A percentile compares a stretch with the other conserved stretches of the same genome.
Evolutionary conservation across 2,113 vertebrate genomes (phyloP).

Genomic region (Rhadina sibilatrix): DNA sequence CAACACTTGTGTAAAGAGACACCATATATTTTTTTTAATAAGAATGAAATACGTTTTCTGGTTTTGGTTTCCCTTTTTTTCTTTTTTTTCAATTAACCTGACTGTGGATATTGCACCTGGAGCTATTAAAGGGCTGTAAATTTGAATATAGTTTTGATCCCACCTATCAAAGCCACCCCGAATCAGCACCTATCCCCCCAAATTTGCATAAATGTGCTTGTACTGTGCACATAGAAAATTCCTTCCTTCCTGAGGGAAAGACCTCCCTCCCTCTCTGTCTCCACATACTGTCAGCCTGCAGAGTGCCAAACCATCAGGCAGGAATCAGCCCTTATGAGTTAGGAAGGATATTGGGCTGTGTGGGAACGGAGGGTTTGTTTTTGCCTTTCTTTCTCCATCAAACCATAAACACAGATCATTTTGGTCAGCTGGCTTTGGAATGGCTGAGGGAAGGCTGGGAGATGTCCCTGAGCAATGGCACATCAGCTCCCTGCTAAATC

Average conservation of each 20-base stretch:
- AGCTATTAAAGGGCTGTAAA: background rate
- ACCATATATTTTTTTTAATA: background rate
- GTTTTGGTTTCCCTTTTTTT: no score
- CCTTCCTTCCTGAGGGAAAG: background rate
- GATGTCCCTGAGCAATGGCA: background rate
- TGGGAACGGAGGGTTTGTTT: background rate
- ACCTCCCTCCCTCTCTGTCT: background rate
- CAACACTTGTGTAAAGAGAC: background rate
- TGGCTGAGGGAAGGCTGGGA: background rate
- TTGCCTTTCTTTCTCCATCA: background rate
- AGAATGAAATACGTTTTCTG: background rate
- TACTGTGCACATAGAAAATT: background rate
- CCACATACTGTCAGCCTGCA: background rate
- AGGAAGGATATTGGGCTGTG: background rate
- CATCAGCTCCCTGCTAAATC: conserved; percentile 2
- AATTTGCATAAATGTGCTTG: background rate
- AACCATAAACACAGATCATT: background rate
- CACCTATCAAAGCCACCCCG: background rate
- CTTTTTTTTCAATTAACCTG: background rate
- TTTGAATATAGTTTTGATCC: background rate
- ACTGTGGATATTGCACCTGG: background rate
- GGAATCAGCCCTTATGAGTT: background rate
- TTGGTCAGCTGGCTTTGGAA: background rate
- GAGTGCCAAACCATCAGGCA: background rate
- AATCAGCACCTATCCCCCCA: background rate